Percentiles rank a stretch among this genome's conserved stretches.
These are phyloP conservation scores for Drosophila dunni DNA, from an alignment of 1,140 invertebrate genomes.

Conservation along the genomic window DNA sequence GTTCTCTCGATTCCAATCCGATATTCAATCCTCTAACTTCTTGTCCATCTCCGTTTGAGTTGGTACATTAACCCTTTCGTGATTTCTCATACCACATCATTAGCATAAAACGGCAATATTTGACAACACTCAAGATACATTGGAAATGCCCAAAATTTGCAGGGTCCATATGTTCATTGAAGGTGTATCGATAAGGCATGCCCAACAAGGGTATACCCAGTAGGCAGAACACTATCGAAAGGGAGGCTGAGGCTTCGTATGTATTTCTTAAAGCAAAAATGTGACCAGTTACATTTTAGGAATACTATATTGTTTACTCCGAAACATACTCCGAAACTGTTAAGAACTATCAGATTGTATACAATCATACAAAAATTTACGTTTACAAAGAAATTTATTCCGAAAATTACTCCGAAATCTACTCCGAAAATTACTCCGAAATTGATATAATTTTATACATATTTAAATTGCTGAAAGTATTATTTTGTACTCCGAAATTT, in stretches of 20 bases:
- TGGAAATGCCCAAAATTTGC: constrained; percentile 28
- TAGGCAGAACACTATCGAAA: not conserved
- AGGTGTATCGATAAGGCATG: not conserved
- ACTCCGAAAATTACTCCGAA: too few species aligned
- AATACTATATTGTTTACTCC: not conserved
- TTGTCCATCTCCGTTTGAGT: constrained; percentile 5
- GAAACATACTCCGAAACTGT: not conserved
- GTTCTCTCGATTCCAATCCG: too few species aligned
- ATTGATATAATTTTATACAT: too few species aligned
- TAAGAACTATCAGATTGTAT: too few species aligned
- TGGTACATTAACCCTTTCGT: constrained; percentile 53
- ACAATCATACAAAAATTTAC: too few species aligned
- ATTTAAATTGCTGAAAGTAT: too few species aligned
- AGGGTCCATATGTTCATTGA: constrained; percentile 15
- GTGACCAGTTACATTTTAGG: too few species aligned
- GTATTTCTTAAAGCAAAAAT: too few species aligned
- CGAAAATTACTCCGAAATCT: not conserved
- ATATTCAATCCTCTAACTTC: not conserved
- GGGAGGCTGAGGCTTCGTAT: too few species aligned
- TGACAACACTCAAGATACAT: constrained; percentile 47
- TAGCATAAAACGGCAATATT: constrained; percentile 76
- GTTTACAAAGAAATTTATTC: not conserved
- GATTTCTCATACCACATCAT: constrained; percentile 58
- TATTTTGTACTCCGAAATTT: too few species aligned
- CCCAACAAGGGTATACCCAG: constrained; percentile 15